phyloP scores from a whole-genome alignment of 2,888 invertebrate species.

The Cantharis lateralis region DNA sequence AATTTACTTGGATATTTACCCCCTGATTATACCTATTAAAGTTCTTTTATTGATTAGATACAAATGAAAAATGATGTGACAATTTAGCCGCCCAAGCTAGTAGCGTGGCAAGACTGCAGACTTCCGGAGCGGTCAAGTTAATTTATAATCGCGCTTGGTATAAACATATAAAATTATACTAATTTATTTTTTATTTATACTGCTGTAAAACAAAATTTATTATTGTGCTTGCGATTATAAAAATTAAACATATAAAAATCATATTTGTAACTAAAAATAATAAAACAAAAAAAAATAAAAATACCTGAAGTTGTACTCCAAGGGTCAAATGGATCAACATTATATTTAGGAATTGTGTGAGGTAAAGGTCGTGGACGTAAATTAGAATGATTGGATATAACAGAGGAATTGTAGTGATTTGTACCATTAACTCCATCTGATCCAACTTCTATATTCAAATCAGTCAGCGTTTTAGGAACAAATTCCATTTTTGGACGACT shows the following conservation, averaged over 20 bases:
- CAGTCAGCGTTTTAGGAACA: slow-evolving; percentile 87
- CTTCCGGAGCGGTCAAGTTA: background rate
- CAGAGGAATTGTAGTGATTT: slow-evolving; percentile 48
- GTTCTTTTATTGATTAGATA: too few species aligned
- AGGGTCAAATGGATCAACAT: slow-evolving; percentile 61
- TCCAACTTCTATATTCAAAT: slow-evolving; percentile 81
- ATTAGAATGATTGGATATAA: slow-evolving; percentile 22
- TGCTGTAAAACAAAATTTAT: background rate
- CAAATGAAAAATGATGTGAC: background rate
- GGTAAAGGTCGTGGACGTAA: slow-evolving; percentile 51
- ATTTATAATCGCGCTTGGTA: background rate
- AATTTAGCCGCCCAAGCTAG: background rate
- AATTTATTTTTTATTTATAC: background rate
- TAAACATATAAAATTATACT: background rate
- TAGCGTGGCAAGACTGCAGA: background rate
- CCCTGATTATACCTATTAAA: too few species aligned
- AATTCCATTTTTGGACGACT: slow-evolving; percentile 89
- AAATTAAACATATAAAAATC: slow-evolving; percentile 33
- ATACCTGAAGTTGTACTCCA: slow-evolving; percentile 65
- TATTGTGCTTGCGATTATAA: slow-evolving; percentile 24
- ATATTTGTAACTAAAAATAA: slow-evolving; percentile 38
- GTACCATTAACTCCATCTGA: slow-evolving; percentile 70
- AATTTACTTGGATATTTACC: too few species aligned
- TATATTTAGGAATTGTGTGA: slow-evolving; percentile 46
- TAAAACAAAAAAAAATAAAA: slow-evolving; percentile 44